These are phyloP conservation scores for Eudyptes chrysolophus DNA, from an alignment of 2,113 vertebrate genomes.

Conservation along the genomic window DNA sequence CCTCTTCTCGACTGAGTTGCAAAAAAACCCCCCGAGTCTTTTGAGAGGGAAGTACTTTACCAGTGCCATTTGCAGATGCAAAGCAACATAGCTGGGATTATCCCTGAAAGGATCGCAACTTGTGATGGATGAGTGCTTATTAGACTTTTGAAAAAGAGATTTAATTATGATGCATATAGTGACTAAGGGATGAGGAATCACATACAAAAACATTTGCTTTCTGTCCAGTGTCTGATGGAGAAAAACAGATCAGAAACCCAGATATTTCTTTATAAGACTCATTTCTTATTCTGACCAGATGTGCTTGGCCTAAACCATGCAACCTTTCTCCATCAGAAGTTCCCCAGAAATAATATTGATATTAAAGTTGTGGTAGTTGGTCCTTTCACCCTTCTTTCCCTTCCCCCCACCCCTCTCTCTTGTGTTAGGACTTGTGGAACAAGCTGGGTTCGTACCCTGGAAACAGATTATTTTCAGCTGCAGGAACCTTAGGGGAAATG, in stretches of 20 bases:
- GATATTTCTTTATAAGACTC: not conserved
- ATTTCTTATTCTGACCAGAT: not conserved
- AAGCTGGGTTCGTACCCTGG: not conserved
- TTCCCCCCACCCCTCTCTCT: rapidly evolving
- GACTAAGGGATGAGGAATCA: not conserved
- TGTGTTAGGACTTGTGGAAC: rapidly evolving
- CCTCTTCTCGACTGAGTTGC: not conserved
- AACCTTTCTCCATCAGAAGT: not conserved
- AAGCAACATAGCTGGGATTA: not conserved
- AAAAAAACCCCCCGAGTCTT: not conserved
- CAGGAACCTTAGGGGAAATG: not conserved
- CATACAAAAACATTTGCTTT: not conserved
- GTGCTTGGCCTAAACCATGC: not conserved
- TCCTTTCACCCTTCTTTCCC: not conserved
- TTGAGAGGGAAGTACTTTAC: not conserved
- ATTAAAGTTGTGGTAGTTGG: not conserved
- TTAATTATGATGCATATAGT: not conserved
- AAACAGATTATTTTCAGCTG: not conserved
- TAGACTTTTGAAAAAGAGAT: not conserved
- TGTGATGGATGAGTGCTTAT: not conserved
- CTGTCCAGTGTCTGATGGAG: not conserved
- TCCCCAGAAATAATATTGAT: not conserved
- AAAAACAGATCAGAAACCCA: not conserved
- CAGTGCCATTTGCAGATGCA: not conserved
- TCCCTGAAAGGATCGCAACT: not conserved